A percentile compares a stretch with the other conserved stretches of the same genome.
phyloP scores from a whole-genome alignment of 2,113 vertebrate genomes.

The Poeciliopsis retropinna region DNA sequence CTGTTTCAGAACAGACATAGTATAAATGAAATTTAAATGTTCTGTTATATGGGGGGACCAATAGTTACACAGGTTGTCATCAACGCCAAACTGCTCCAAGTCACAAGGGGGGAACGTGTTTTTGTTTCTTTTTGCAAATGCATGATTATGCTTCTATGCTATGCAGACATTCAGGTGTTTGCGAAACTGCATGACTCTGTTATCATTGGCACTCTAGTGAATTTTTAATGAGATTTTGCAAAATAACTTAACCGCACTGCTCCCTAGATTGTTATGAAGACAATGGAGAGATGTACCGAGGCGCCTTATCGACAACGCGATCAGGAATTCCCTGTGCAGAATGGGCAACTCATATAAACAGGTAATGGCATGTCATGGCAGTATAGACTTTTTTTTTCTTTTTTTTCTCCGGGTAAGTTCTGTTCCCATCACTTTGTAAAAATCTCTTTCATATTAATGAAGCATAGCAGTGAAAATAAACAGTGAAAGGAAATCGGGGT shows the following conservation, averaged over 20 bases:
- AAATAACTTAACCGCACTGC: slow-evolving; percentile 40
- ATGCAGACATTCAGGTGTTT: slow-evolving; percentile 33
- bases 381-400: slow-evolving; percentile 7
- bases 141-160: not conserved
- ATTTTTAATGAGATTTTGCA: slow-evolving; percentile 9
- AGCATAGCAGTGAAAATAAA: slow-evolving; percentile 71
- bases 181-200: slow-evolving; percentile 15
- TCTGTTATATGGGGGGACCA: slow-evolving; percentile 34
- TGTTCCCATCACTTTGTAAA: slow-evolving; percentile 50
- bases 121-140: slow-evolving; percentile 22
- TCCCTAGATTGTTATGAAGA: slow-evolving; percentile 91
- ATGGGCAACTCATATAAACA: slow-evolving; percentile 87
- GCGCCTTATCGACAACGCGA: slow-evolving; percentile 89
- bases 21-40: slow-evolving; percentile 5
- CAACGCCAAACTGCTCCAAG: slow-evolving; percentile 50
- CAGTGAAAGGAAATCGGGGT: slow-evolving; percentile 66
- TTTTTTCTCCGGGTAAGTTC: slow-evolving; percentile 24
- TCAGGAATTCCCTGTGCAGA: slow-evolving; percentile 90
- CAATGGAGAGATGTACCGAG: slow-evolving; percentile 88
- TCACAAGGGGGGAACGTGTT: slow-evolving; percentile 41
- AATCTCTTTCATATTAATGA: slow-evolving; percentile 60
- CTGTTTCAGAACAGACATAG: slow-evolving; percentile 50
- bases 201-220: not conserved
- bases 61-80: slow-evolving; percentile 34
- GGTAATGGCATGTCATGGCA: slow-evolving; percentile 71